Base-by-base conservation (phyloP, 2,797 vertebrate genomes). In the Labroides dimidiatus region DNA sequence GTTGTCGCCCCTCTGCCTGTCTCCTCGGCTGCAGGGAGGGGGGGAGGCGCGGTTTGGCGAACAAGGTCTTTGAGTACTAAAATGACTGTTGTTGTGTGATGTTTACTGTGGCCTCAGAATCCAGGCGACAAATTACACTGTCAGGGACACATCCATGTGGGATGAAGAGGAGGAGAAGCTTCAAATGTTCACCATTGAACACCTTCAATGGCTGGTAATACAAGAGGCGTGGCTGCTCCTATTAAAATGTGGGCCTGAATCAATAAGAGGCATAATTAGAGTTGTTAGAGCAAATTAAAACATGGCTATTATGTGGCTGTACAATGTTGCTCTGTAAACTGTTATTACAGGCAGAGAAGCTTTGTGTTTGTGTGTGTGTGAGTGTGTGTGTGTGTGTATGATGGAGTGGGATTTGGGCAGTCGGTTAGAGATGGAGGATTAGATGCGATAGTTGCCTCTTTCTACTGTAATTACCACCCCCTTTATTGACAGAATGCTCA, bases 271-370 rank as follows among this genome's bases (percentile, higher is more conserved):
- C 94, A 97, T 97, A 99, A 98, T 98, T 97, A 95, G 96, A 97
- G 96, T 97, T 97, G 96, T 99, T 98, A 99, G 96, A 97, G 95
- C 94, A 97, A 98, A 99, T 99, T 98, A 97, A 97, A 97, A 97
- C 95, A 92, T 93, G 92, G 94, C 96, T 93, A 96, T 97, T 98
- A 96, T 97, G 96, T 96, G 93, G 93, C 95, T 94, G 93, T 95
- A 96, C 95, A 96, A 96, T 96, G 96, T 96, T 95, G 94, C 93
- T 95, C 94, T 92, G 93, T 96, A 98, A 98, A 97, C 96, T 94
- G 95, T 96, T 96, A 97, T 98, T 98, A 96, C 95, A 91, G 92
- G 89, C 86, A 90, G 92, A 93, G 90, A 94, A 87, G 93, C 94
- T 95, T 95, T 95, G 95, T 96, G 83, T 83, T 64, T 64, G 12